Conservation (phyloP, 2,113 vertebrate genomes). For the Turdus rufiventris region DNA sequence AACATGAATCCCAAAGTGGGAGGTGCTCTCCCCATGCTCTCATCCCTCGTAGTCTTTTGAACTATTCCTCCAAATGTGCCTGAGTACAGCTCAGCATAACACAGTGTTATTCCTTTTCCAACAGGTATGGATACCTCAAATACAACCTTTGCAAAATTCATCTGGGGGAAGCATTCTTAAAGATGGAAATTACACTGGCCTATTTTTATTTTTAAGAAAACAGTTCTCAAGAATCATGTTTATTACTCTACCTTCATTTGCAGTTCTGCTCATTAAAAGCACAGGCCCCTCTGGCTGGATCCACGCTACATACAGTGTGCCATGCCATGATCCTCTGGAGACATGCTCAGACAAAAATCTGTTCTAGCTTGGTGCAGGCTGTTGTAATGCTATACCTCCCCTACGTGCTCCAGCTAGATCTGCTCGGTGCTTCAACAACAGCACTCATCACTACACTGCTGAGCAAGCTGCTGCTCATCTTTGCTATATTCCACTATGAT, state of each 20-base stretch:
- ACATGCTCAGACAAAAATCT: background rate
- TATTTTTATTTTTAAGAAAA: background rate
- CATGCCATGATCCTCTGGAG: background rate
- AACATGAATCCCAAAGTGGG: background rate
- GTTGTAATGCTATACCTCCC: background rate
- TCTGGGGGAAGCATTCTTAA: background rate
- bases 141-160: background rate
- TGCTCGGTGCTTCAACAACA: background rate
- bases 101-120: background rate
- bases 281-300: background rate
- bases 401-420: background rate
- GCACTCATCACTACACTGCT: background rate
- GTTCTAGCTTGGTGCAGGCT: background rate
- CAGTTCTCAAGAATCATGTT: background rate
- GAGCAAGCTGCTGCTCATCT: slow-evolving; percentile 7
- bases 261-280: background rate
- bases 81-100: background rate
- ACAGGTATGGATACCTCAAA: background rate
- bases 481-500: background rate
- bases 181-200: background rate
- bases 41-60: background rate
- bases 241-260: background rate
- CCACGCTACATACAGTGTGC: rapidly evolving
- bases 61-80: background rate
- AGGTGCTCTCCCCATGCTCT: background rate